A percentile compares a stretch with the other conserved stretches of the same genome.
Conservation (phyloP, 2,888 invertebrate genomes). For the Gymnocheta viridis region DNA sequence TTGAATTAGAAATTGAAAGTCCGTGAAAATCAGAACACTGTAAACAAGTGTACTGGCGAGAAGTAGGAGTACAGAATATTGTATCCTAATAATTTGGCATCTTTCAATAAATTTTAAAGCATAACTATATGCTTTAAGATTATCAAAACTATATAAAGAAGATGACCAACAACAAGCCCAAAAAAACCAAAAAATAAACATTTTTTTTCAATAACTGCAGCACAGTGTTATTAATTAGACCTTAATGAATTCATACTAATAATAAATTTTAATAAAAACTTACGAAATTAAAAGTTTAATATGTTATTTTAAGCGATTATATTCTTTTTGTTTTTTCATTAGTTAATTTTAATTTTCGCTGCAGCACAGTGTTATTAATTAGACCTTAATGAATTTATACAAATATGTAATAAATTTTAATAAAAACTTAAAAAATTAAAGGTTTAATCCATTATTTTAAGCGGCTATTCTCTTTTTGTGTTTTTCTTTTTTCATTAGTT, state of each 20-base stretch:
- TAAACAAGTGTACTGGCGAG: no score
- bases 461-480: neutral
- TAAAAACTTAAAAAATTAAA: constrained; percentile 13
- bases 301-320: neutral
- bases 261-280: constrained; percentile 3
- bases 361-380: neutral
- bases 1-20: no score
- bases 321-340: neutral
- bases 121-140: no score
- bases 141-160: no score
- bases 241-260: neutral
- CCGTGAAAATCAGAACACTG: no score
- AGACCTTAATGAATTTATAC: neutral
- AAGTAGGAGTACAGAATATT: no score
- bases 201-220: no score
- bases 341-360: neutral
- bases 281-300: constrained; percentile 2
- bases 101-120: no score
- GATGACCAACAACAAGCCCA: no score
- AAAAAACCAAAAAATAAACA: no score
- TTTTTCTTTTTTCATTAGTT: neutral
- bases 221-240: neutral
- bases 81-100: no score
- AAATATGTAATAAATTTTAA: neutral
- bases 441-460: neutral